Evolutionary conservation across 1,140 invertebrate species (phyloP).

Genomic region (Delia radicum): DNA sequence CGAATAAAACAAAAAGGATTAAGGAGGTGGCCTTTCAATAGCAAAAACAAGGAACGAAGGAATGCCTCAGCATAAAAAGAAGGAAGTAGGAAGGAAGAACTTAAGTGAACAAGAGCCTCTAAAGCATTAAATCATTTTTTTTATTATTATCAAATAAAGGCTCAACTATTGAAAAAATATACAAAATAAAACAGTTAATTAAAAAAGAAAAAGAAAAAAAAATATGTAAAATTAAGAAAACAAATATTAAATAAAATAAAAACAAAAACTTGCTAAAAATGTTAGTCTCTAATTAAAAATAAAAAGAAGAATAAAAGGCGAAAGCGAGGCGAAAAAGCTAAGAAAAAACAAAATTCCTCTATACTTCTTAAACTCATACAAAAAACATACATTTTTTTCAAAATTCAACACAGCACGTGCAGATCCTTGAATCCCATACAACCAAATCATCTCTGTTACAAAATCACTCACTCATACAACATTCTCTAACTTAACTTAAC

Average conservation of each 20-base stretch:
- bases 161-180: neutral
- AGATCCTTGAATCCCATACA: neutral
- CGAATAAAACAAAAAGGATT: neutral
- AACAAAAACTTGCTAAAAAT: neutral
- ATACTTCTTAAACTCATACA: too few relatives aligned
- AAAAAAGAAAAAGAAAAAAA: neutral
- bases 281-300: neutral
- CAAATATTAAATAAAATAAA: neutral
- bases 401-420: neutral
- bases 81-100: neutral
- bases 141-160: neutral
- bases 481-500: neutral
- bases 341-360: neutral
- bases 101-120: neutral
- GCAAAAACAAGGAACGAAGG: neutral
- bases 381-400: neutral
- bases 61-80: neutral
- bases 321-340: neutral
- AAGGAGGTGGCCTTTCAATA: neutral
- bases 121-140: neutral
- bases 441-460: neutral
- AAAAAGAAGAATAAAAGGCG: neutral
- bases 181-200: neutral
- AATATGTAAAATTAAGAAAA: neutral
- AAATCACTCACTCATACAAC: neutral